A percentile compares a stretch with the other conserved stretches of the same genome.
These are phyloP conservation scores for Zeus faber DNA, from an alignment of 2,113 vertebrate genomes.

Conservation along the genomic window DNA sequence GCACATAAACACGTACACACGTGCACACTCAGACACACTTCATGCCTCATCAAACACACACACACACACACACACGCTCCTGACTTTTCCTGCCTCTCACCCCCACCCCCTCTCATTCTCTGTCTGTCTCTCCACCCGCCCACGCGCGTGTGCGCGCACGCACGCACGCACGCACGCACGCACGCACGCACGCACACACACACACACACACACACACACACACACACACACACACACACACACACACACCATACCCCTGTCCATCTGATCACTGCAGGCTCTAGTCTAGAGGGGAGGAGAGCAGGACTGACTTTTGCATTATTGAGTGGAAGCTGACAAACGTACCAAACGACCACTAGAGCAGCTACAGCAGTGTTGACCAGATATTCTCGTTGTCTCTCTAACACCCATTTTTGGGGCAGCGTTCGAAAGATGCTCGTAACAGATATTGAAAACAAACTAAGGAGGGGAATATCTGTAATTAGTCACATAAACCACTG, in stretches of 20 bases:
- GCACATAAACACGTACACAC: constrained; percentile 43
- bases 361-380: constrained; percentile 26
- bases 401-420: not conserved
- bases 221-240: constrained; percentile 31
- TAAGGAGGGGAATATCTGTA: no score
- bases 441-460: no score
- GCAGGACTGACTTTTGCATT: constrained; percentile 67
- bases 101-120: not conserved
- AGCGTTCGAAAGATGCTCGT: no score
- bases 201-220: constrained; percentile 10
- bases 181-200: not conserved
- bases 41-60: constrained; percentile 12
- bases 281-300: constrained; percentile 49
- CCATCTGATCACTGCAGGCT: constrained; percentile 70
- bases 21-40: constrained; percentile 23
- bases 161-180: constrained; percentile 1
- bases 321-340: constrained; percentile 67
- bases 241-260: constrained; percentile 35
- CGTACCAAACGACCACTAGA: constrained; percentile 39
- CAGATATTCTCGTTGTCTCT: no score
- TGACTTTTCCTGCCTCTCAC: constrained; percentile 36
- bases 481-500: no score
- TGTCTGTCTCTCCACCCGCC: not conserved
- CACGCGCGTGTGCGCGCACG: not conserved
- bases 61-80: constrained; percentile 44